These are phyloP conservation scores for Cavia aperea DNA, from an alignment of 2,113 vertebrate species.

Conservation along the genomic window DNA sequence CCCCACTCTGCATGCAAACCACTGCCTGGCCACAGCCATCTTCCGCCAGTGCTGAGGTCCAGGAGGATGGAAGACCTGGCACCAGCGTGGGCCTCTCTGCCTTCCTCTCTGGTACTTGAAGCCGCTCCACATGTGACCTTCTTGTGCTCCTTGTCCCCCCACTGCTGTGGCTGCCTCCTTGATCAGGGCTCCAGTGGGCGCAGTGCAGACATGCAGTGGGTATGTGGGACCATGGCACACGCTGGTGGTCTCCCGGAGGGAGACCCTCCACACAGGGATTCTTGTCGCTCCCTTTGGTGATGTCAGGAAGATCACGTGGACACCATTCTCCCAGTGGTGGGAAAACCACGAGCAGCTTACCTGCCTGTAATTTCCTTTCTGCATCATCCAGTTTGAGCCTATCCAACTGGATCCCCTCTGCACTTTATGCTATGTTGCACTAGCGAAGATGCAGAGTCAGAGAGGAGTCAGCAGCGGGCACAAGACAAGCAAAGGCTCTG, in stretches of 20 bases:
- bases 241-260: neutral
- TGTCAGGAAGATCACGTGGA: neutral
- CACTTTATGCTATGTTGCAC: too few relatives aligned
- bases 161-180: neutral
- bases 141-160: neutral
- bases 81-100: neutral
- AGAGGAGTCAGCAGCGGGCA: neutral
- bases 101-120: neutral
- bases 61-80: too few relatives aligned
- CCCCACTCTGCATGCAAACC: neutral
- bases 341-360: neutral
- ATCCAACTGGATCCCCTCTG: neutral
- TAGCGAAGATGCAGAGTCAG: neutral
- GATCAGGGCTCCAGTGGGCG: neutral
- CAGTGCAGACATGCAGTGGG: neutral
- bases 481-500: neutral
- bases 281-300: too few relatives aligned
- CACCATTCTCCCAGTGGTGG: neutral
- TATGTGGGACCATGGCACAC: neutral
- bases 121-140: neutral
- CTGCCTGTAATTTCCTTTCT: neutral
- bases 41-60: too few relatives aligned
- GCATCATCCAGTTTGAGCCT: too few relatives aligned
- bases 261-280: neutral
- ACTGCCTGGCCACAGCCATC: neutral